Evolutionary conservation across 2,888 invertebrate species (phyloP), one percentile per base, ranked within the genome.

Genomic region (Coremacera marginata): DNA sequence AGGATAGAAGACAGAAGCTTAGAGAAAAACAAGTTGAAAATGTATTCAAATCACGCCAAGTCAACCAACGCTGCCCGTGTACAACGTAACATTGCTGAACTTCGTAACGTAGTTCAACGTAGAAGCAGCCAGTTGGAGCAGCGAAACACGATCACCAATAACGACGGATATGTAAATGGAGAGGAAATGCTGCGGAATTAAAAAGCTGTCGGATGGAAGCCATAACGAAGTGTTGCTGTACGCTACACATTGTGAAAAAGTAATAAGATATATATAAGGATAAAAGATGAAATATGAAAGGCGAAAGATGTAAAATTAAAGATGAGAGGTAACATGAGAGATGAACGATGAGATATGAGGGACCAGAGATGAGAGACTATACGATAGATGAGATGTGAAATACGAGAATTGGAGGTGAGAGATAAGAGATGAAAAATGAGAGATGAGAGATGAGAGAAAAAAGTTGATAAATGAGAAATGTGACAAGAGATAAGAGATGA

Each of bases 31-130:
- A 34, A 55, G 51, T 25, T 71, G 31, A 37, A 71, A 71, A 71
- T 71, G 71, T 57, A 22, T 60, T 71, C 2, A 57, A 57, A 57
- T 14, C 60, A 71, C 71, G 71, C 34, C 37, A 71, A 57, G 19
- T 14, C 57, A 71, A 71, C 44, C 57, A 71, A 71, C 44, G 52
- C 67, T 22, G 22, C 8, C 9, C 2, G 14, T 22, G 14, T 37
- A 51, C 31, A 55, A 19, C 34, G 19, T 51, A 55, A 34, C 52
- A n/a, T 70, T 57, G 22, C 71, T 57, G 14, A 71, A 49, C 68
- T 68, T 14, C 37, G 71, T 22, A 37, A 60, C 37, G 57, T 57
- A 8, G 70, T 57, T 5, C 34, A 34, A 8, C 11, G 34, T 19
- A n/a, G 37, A 19, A 44, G n/a, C 27, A 7, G 34, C 9, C 25